Conservation (phyloP, 2,113 vertebrate species). For the Cheirogaleus medius region DNA sequence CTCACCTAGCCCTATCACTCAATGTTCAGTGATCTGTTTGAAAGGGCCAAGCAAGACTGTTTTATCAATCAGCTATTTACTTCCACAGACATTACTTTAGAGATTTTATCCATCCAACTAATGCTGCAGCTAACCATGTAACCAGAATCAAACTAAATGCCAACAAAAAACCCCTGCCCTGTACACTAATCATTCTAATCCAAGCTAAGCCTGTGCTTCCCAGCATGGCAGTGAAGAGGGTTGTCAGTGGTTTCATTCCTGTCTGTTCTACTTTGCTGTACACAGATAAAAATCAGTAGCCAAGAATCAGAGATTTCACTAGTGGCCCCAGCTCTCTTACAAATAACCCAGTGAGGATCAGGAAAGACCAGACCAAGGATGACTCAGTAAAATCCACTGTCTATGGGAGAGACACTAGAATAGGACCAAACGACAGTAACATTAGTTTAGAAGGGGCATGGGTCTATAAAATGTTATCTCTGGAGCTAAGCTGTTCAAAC, state of each 20-base stretch:
- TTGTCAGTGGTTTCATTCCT: neutral
- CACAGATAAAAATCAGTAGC: conserved; percentile 54
- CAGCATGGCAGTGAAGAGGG: neutral
- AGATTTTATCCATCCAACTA: neutral
- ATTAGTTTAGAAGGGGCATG: conserved; percentile 14
- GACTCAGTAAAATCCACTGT: conserved; percentile 43
- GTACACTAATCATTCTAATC: neutral
- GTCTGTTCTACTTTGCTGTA: conserved; percentile 21
- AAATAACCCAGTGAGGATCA: neutral
- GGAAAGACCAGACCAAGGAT: conserved; percentile 1
- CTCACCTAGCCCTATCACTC: neutral
- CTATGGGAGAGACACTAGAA: neutral
- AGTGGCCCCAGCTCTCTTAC: neutral
- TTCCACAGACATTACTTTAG: neutral
- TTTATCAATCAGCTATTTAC: neutral
- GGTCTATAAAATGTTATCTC: conserved; percentile 46
- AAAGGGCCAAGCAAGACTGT: neutral
- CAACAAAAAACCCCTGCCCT: neutral
- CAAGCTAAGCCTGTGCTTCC: neutral
- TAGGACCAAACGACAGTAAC: neutral
- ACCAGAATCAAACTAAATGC: neutral
- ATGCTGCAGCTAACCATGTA: neutral
- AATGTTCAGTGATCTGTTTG: neutral
- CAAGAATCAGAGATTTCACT: conserved; percentile 10
- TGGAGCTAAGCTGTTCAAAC: conserved; percentile 13